Conservation (phyloP, 2,113 vertebrate genomes). For the Phodopus roborovskii region DNA sequence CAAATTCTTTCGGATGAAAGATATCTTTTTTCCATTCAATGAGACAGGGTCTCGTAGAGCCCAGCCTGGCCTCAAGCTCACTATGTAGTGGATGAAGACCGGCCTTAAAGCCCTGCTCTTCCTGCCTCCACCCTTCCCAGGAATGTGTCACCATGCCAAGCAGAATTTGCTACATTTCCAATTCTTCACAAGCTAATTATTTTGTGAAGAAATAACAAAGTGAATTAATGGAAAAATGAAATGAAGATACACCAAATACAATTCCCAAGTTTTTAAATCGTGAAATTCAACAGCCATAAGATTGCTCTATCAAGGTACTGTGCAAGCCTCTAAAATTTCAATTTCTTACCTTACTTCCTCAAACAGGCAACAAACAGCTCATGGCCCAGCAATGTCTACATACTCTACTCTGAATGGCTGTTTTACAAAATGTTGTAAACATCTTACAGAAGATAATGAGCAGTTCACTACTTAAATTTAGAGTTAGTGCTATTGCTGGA, state of each 20-base stretch:
- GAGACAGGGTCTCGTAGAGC: not conserved
- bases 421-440: constrained; percentile 40
- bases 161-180: not conserved
- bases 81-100: not conserved
- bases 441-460: not conserved
- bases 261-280: constrained; percentile 1
- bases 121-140: not conserved
- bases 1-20: constrained; percentile 21
- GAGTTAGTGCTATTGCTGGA: not conserved
- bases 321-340: constrained; percentile 27
- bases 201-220: not conserved
- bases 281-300: not conserved
- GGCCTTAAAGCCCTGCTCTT: not conserved
- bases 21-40: not conserved
- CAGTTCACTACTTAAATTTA: constrained; percentile 37
- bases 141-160: not conserved
- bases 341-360: constrained; percentile 32
- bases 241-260: not conserved
- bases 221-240: constrained; percentile 38
- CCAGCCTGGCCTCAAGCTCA: too few species aligned
- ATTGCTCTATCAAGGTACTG: constrained; percentile 22
- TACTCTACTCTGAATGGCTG: not conserved
- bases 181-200: not conserved
- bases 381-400: not conserved
- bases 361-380: not conserved